Evolutionary conservation across 2,888 invertebrate species (phyloP), one percentile per base, ranked within the genome.

Genomic region (Amiota communis): DNA sequence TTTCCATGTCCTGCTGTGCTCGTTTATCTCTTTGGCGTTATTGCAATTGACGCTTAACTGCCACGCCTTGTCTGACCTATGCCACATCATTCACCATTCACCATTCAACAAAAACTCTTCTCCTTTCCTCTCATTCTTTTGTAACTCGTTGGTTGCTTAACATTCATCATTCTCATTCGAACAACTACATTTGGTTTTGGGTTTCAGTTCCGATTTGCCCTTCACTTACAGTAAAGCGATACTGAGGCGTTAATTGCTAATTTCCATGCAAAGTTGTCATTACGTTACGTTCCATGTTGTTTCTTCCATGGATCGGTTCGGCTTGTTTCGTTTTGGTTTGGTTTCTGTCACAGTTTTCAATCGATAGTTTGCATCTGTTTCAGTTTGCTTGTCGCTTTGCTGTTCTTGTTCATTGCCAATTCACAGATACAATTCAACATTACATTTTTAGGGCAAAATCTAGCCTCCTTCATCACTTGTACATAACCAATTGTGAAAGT

Each of bases 231-330:
- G 78, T 77, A 75, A 74, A 77, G 36, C 75, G 77, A 73, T 77
- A 76, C 73, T 73, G 65, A 72, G 85, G 84, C 86, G 86, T 86
- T 84, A 80, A 83, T 85, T 83, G 86, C 79, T 77, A 79, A 85
- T 79, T 87, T 78, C 79, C 85, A 81, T 77, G 80, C 83, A 77
- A 81, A 79, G 74, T 74, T 81, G 78, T 74, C 81, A 76, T 78
- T 77, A 77, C 73, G 74, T 59, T 75, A 15, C 51, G 56, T 63
- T 65, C 47, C 67, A 36, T 36, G 36, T 36, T 36, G 36, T 36
- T 36, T 6, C 36, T 36, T 36, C 36, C 36, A 36, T 36, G 36
- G 36, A 36, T 36, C 36, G 8, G 4, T 6, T 36, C 36, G 8
- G 6, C 6, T 36, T 36, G 36, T 2, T 36, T 36, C 8, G 36